Conservation (phyloP, 2,888 invertebrate species). For the Rosalia funebris region DNA sequence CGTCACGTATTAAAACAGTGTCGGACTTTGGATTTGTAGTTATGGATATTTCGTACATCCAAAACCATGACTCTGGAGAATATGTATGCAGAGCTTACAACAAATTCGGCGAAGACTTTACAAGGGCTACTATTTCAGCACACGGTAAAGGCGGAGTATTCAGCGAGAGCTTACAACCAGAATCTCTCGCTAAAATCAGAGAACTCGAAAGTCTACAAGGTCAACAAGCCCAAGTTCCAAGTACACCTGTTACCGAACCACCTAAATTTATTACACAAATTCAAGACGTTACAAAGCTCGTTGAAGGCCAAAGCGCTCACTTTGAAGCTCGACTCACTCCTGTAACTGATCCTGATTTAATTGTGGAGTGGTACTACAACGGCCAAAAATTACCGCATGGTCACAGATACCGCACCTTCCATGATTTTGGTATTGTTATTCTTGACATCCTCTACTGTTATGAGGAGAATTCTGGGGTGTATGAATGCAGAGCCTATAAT, state of each 20-base stretch:
- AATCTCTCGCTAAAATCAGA: constrained; percentile 86
- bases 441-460: constrained; percentile 95
- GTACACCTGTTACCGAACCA: constrained; percentile 78
- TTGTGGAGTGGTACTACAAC: constrained; percentile 95
- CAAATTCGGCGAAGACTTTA: constrained; percentile 90
- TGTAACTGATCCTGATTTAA: constrained; percentile 92
- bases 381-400: constrained; percentile 92
- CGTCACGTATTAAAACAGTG: constrained; percentile 90
- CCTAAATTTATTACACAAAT: constrained; percentile 92
- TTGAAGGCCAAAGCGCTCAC: constrained; percentile 95
- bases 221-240: constrained; percentile 72
- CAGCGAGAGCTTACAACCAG: constrained; percentile 89
- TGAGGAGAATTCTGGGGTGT: constrained; percentile 94
- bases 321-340: constrained; percentile 93
- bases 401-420: constrained; percentile 96
- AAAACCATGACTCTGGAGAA: constrained; percentile 92
- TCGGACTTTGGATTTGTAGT: constrained; percentile 96
- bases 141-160: constrained; percentile 88
- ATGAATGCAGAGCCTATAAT: constrained; percentile 93
- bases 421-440: constrained; percentile 96
- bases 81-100: constrained; percentile 93
- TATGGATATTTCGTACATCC: constrained; percentile 92
- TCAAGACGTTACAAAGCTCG: constrained; percentile 82
- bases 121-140: constrained; percentile 85
- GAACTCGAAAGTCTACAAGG: constrained; percentile 83